Evolutionary conservation across 2,113 vertebrate species (phyloP), one percentile per base, ranked within the genome.

Genomic region (Strix aluco): DNA sequence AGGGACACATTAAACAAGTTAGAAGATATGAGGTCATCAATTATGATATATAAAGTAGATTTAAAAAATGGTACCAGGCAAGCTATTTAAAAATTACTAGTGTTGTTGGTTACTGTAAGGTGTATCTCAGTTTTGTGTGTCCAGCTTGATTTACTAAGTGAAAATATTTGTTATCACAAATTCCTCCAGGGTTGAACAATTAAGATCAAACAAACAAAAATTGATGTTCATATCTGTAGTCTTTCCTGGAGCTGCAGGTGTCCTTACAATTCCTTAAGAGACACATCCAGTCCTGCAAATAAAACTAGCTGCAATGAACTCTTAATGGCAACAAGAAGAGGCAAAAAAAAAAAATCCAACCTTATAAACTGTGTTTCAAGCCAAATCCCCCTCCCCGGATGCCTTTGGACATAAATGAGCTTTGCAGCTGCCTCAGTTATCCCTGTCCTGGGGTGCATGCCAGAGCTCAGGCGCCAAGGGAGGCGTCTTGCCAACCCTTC

Each of bases 1-100:
- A 91, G 70, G 62, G 84, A 87, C 71, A 72, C 62, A 62, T 89
- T 89, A 94, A 95, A 57, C 21, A 85, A 58, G 46, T 75, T 90
- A 49, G 29, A 81, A 86, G 71, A 88, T 62, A 96, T 34, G 18
- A 78, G 59, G 40, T 62, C 25, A 80, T 88, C 75, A 93, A 61
- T 95, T 94, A 80, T 22, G 7, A 88, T 87, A 46, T 21, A 84
- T 55, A 85, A 91, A 63, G 49, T 75, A 81, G 55, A 74, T 86
- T 91, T 91, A 1, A 57, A 93, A 89, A 82, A 75, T 49, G 19
- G 5, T 21, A 84, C 4, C 12, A 81, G 61, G 36, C 27, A 89
- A 86, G 58, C 47, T 87, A 38, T 81, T 92, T 84, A 69, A 87
- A 90, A 87, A 66, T 61, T 3, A 70, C 93, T 81, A 70, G 57